Conservation (phyloP, 2,888 invertebrate species). For the Agriotes lineatus region DNA sequence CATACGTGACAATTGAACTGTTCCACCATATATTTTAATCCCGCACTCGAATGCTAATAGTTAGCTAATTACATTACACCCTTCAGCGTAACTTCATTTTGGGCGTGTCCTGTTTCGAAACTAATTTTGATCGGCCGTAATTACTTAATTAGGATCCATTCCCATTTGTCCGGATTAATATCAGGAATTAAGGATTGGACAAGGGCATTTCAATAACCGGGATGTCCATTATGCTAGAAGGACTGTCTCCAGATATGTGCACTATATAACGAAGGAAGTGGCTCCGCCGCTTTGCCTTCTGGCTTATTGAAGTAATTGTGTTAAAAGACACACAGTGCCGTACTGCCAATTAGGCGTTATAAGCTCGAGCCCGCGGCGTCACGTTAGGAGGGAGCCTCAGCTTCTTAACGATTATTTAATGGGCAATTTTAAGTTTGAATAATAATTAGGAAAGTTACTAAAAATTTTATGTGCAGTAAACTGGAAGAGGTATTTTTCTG, state of each 20-base stretch:
- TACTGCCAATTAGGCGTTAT: slow-evolving; percentile 19
- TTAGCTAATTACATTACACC: slow-evolving; percentile 28
- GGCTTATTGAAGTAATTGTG: slow-evolving; percentile 20
- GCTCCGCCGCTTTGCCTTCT: slow-evolving; percentile 18
- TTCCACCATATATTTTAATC: slow-evolving; percentile 15
- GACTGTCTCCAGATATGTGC: neutral
- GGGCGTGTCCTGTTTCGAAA: slow-evolving; percentile 15
- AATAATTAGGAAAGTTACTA: neutral
- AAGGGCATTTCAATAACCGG: slow-evolving; percentile 8
- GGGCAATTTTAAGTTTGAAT: slow-evolving; percentile 9
- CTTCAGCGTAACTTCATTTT: slow-evolving; percentile 20
- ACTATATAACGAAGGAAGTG: slow-evolving; percentile 16
- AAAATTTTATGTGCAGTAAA: neutral
- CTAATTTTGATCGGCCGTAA: slow-evolving; percentile 18
- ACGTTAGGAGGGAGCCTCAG: slow-evolving; percentile 4
- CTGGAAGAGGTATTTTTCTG: too few relatives aligned
- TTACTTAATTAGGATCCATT: slow-evolving; percentile 24
- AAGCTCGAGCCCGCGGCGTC: slow-evolving; percentile 3
- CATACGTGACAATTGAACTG: neutral
- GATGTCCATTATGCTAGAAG: neutral
- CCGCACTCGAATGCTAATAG: slow-evolving; percentile 30
- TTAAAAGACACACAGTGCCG: slow-evolving; percentile 22
- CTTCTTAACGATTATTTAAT: slow-evolving; percentile 14
- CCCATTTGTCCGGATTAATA: slow-evolving; percentile 17
- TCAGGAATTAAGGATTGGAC: slow-evolving; percentile 17